Base-by-base conservation (phyloP, 2,888 invertebrate species). In the Elegia similella region DNA sequence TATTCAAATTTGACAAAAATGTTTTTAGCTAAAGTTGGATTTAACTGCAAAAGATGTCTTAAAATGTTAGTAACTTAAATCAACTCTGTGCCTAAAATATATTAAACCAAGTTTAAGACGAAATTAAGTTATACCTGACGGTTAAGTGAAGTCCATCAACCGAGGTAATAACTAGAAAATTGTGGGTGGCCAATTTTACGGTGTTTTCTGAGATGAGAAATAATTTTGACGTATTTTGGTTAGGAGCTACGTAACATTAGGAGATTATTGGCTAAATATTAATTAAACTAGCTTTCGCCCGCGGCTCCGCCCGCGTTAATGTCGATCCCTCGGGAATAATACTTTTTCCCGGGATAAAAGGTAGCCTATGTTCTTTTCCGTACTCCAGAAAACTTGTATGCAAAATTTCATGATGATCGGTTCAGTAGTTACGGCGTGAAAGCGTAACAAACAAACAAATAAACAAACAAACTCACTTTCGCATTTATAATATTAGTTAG, bases 81-180 rank as follows among this genome's bases (percentile, higher is more conserved):
- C 38, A 12, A 38, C 38, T n/a, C 38, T 23, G 23, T 23, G 23
- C 23, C 23, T 2, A 23, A 23, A 12, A 38, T 38, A 38, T 38
- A 10, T 53, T 59, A 61, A 62, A 52, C 58, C 59, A 55, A 61
- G 15, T 32, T 30, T 32, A 7, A 32, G 30, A 48, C 15, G 8
- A 7, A 48, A 48, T 48, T 16, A 15, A 48, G 48, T 48, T 48
- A 48, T 15, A 32, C 46, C 46, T 67, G n/a, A 7, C 48, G 32
- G 32, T 15, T 48, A 30, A 66, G 48, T 15, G 10, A 30, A 67
- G 68, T 66, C 72, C 72, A 78, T 76, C 74, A 76, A 66, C 64
- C 65, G 56, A 64, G 68, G 62, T 75, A 77, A 76, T 74, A 65
- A 72, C 63, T 68, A 58, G 76, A 73, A 76, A 76, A 76, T 78